Conservation (phyloP, 2,113 vertebrate species). For the Bubalus kerabau region DNA sequence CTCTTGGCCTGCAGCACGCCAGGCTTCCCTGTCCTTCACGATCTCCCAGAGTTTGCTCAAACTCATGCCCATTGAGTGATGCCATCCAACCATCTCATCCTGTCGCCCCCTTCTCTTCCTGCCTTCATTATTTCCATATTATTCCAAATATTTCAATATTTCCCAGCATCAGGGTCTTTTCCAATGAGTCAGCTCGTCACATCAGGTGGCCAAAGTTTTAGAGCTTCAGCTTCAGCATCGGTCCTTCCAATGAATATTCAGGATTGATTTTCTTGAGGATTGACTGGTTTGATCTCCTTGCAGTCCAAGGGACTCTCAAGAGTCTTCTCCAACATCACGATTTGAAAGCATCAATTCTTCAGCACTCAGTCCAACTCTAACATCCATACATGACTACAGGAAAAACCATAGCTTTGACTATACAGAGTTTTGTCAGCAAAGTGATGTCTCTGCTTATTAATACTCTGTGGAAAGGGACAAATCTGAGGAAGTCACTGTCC, state of each 20-base stretch:
- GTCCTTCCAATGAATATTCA: background rate
- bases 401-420: background rate
- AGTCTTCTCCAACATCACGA: background rate
- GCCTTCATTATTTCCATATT: background rate
- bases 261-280: background rate
- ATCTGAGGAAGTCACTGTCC: too few relatives aligned
- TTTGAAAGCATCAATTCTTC: background rate
- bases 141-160: background rate
- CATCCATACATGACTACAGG: background rate
- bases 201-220: background rate
- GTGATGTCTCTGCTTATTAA: background rate
- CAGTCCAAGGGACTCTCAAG: background rate
- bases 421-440: background rate
- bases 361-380: background rate
- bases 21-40: background rate
- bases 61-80: background rate
- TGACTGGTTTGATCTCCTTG: background rate
- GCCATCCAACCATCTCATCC: background rate
- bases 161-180: background rate
- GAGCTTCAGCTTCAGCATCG: background rate
- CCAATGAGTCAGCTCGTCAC: background rate
- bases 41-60: background rate
- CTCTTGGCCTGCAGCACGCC: background rate
- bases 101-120: background rate
- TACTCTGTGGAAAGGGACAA: background rate